phyloP scores from a whole-genome alignment of 2,797 vertebrate species.

The Smutsia temminckii region DNA sequence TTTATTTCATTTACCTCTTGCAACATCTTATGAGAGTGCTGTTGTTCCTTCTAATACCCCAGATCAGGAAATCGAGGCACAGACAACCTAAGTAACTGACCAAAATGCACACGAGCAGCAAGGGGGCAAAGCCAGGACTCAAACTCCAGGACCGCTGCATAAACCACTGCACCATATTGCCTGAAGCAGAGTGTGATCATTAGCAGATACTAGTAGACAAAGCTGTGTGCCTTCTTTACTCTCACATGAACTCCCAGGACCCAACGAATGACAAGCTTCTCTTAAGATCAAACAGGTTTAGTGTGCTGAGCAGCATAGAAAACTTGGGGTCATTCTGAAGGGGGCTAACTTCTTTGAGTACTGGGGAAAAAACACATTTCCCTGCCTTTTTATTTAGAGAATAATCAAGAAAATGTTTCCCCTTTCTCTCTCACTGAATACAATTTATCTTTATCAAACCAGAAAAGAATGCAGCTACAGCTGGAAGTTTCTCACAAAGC shows the following conservation, averaged over 20 bases:
- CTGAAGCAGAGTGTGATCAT: neutral
- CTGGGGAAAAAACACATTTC: neutral
- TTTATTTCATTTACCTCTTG: neutral
- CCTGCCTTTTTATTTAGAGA: constrained; percentile 70
- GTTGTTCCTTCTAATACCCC: neutral
- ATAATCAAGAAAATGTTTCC: constrained; percentile 69
- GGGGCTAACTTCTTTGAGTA: constrained; percentile 8
- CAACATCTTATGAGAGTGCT: neutral
- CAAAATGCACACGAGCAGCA: neutral
- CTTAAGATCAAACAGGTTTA: constrained; percentile 46
- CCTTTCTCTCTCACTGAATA: constrained; percentile 56
- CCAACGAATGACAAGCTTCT: neutral
- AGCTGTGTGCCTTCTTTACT: neutral
- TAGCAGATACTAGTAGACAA: neutral
- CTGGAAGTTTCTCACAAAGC: constrained; percentile 72
- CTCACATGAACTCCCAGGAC: neutral
- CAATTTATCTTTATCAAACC: constrained; percentile 74
- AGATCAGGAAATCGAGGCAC: constrained; percentile 25
- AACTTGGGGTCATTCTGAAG: constrained; percentile 46
- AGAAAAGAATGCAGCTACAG: constrained; percentile 59
- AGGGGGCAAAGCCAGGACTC: neutral
- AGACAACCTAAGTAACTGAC: neutral
- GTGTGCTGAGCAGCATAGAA: constrained; percentile 36
- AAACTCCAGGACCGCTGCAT: accelerated
- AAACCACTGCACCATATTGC: neutral